Evolutionary conservation across 2,888 invertebrate genomes (phyloP).

Genomic region (Perizoma affinitatum): DNA sequence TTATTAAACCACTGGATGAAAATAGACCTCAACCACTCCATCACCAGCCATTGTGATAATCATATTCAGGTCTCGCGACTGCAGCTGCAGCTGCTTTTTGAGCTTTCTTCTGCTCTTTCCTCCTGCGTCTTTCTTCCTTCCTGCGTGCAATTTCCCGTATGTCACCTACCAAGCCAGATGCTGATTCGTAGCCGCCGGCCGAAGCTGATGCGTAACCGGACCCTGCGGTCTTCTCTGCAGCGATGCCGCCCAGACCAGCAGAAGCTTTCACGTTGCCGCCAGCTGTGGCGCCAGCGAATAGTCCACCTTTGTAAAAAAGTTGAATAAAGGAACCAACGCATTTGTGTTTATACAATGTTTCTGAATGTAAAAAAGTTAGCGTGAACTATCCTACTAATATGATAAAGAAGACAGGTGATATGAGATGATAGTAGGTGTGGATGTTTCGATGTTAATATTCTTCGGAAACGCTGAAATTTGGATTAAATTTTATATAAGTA

Average conservation of each 20-base stretch:
- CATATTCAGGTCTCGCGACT: conserved; percentile 4
- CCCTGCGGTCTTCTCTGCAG: conserved; percentile 64
- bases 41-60: conserved; percentile 14
- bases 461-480: no score
- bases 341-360: no score
- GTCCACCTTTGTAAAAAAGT: conserved; percentile 62
- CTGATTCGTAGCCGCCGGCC: conserved; percentile 62
- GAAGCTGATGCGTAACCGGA: conserved; percentile 70
- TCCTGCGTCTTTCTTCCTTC: conserved; percentile 56
- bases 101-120: conserved; percentile 51
- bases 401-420: no score
- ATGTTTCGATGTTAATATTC: no score
- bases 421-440: no score
- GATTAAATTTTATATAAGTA: no score
- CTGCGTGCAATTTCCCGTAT: conserved; percentile 47
- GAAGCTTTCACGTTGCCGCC: conserved; percentile 80
- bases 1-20: conserved; percentile 2
- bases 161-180: conserved; percentile 69
- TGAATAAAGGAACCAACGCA: not conserved
- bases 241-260: conserved; percentile 80
- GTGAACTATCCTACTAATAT: no score
- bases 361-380: no score
- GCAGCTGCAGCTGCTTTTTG: conserved; percentile 43
- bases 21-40: conserved; percentile 5
- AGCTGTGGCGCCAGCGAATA: conserved; percentile 85